A percentile compares a stretch with the other conserved stretches of the same genome.
phyloP scores from a whole-genome alignment of 2,113 vertebrate species.

The Paratilapia polleni region DNA sequence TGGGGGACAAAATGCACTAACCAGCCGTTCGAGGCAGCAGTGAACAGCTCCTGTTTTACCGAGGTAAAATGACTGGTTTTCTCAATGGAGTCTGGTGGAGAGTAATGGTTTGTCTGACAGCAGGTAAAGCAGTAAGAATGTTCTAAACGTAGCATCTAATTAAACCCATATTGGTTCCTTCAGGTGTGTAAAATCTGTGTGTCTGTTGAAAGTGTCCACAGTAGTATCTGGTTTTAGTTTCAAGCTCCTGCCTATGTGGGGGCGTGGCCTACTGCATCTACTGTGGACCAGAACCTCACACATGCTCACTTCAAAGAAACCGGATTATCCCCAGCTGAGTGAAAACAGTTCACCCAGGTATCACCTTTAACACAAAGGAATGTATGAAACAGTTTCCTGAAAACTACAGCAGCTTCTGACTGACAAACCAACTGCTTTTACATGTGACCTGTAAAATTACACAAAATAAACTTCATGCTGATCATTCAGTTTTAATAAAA shows the following conservation, averaged over 20 bases:
- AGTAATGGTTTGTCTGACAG: not conserved
- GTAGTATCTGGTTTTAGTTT: not conserved
- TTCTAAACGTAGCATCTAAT: not conserved
- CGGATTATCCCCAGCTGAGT: conserved; percentile 1
- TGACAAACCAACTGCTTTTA: not conserved
- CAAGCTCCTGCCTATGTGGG: not conserved
- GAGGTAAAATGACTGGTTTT: not conserved
- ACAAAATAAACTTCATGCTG: not conserved
- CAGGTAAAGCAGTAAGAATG: not conserved
- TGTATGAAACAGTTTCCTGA: not conserved
- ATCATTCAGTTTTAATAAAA: not conserved
- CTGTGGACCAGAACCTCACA: too few species aligned
- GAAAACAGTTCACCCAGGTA: not conserved
- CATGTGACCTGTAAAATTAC: not conserved
- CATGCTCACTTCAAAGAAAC: not conserved
- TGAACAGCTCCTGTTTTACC: not conserved
- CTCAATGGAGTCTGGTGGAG: not conserved
- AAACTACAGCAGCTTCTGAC: not conserved
- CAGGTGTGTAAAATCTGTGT: conserved; percentile 1
- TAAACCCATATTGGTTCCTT: not conserved
- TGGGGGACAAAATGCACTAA: not conserved
- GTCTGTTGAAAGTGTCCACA: not conserved
- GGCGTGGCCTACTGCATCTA: not conserved
- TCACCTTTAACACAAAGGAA: not conserved
- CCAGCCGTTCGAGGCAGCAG: not conserved